phyloP scores from a whole-genome alignment of 2,888 invertebrate species.

The Macropis europaea region DNA sequence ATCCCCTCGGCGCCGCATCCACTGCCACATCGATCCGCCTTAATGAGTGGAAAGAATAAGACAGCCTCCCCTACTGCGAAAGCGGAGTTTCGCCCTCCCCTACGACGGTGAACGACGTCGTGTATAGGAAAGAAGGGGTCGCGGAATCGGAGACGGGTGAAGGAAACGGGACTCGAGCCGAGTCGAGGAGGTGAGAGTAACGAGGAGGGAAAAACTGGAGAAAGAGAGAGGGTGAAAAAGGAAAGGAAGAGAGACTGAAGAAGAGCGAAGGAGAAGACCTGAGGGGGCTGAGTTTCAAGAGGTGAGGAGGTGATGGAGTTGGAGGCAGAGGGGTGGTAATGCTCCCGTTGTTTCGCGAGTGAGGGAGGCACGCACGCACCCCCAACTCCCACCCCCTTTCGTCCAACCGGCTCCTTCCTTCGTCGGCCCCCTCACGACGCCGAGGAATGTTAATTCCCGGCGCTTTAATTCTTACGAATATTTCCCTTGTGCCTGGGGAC shows the following conservation, averaged over 20 bases:
- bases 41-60: conserved; percentile 80
- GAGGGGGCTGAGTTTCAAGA: conserved; percentile 61
- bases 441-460: conserved; percentile 79
- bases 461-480: conserved; percentile 80
- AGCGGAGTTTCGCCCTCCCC: conserved; percentile 66
- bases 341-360: conserved; percentile 77
- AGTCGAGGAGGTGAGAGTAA: conserved; percentile 27
- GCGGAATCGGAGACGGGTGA: conserved; percentile 70
- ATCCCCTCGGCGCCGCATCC: conserved; percentile 68
- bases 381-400: conserved; percentile 44
- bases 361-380: conserved; percentile 76
- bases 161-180: conserved; percentile 60
- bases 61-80: conserved; percentile 73
- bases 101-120: conserved; percentile 62
- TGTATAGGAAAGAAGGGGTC: conserved; percentile 72
- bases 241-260: conserved; percentile 48
- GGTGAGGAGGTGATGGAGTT: conserved; percentile 64
- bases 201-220: conserved; percentile 20
- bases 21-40: conserved; percentile 80
- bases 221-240: conserved; percentile 32
- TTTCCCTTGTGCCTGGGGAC: conserved; percentile 74
- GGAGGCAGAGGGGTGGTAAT: conserved; percentile 71
- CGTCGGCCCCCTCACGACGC: conserved; percentile 62
- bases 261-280: conserved; percentile 54
- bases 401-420: conserved; percentile 44